Conservation (phyloP, 2,113 vertebrate species). For the Carettochelys insculpta region DNA sequence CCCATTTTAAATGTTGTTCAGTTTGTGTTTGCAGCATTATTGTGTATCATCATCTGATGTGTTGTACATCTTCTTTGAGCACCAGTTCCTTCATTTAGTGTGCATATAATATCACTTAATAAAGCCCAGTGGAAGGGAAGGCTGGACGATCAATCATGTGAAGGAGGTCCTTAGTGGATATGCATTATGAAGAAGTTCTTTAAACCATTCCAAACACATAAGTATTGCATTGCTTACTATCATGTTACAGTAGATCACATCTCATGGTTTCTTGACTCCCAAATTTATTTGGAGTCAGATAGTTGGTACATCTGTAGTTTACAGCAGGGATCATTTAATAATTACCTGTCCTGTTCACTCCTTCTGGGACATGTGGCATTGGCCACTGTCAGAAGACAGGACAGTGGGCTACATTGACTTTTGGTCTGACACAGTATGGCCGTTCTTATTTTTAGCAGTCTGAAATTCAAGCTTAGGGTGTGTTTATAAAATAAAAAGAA, state of each 20-base stretch:
- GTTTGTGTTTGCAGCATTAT: fast-evolving
- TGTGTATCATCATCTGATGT: neutral
- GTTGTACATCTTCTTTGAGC: neutral
- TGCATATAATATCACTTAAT: neutral
- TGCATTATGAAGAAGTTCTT: neutral
- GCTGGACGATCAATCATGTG: neutral
- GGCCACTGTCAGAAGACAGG: no score
- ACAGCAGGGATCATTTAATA: neutral
- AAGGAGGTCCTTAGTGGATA: neutral
- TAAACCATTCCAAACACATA: neutral
- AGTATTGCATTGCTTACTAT: neutral
- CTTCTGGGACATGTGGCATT: no score
- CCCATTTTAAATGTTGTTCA: neutral
- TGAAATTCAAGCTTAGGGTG: slow-evolving; percentile 4
- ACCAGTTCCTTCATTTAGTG: neutral
- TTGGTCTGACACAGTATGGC: no score
- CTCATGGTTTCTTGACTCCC: neutral
- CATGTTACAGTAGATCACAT: neutral
- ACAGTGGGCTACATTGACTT: no score
- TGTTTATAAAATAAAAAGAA: slow-evolving; percentile 44
- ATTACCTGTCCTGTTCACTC: no score
- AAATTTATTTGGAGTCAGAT: slow-evolving; percentile 8
- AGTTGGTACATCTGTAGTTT: slow-evolving; percentile 9
- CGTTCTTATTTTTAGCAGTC: slow-evolving; percentile 13
- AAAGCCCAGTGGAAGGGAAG: neutral